Evolutionary conservation across 2,797 vertebrate species (phyloP).

Genomic region (Hyperoplus immaculatus): DNA sequence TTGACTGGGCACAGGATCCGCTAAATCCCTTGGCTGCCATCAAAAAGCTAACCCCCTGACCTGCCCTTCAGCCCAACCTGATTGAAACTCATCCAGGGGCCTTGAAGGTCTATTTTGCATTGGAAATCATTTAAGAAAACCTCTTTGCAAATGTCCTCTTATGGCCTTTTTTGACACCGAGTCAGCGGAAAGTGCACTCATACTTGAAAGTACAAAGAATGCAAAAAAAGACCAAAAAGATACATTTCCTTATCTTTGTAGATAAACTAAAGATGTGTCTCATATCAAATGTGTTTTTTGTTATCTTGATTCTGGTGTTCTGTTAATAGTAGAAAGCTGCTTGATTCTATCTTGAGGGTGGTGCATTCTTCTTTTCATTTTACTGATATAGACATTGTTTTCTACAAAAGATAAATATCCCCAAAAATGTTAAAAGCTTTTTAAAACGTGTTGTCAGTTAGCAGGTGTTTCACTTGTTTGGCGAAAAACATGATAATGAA

Average conservation of each 20-base stretch:
- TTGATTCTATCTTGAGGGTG: slow-evolving; percentile 7
- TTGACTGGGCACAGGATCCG: slow-evolving; percentile 14
- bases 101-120: background rate
- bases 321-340: background rate
- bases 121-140: slow-evolving; percentile 34
- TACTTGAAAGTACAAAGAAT: background rate
- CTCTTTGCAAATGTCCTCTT: slow-evolving; percentile 10
- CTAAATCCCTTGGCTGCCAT: background rate
- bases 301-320: background rate
- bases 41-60: slow-evolving; percentile 1
- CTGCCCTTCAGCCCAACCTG: background rate
- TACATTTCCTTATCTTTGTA: background rate
- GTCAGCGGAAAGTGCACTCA: background rate
- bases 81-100: slow-evolving; percentile 4
- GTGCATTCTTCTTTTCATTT: background rate
- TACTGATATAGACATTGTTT: background rate
- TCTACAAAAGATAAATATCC: background rate
- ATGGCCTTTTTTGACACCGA: slow-evolving; percentile 5
- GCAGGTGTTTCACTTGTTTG: background rate
- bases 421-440: fast-evolving
- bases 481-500: background rate
- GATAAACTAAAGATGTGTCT: background rate
- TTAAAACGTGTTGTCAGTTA: background rate
- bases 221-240: background rate
- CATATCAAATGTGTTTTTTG: background rate